Conservation (phyloP, 2,888 invertebrate species). For the Brachyptera putata region DNA sequence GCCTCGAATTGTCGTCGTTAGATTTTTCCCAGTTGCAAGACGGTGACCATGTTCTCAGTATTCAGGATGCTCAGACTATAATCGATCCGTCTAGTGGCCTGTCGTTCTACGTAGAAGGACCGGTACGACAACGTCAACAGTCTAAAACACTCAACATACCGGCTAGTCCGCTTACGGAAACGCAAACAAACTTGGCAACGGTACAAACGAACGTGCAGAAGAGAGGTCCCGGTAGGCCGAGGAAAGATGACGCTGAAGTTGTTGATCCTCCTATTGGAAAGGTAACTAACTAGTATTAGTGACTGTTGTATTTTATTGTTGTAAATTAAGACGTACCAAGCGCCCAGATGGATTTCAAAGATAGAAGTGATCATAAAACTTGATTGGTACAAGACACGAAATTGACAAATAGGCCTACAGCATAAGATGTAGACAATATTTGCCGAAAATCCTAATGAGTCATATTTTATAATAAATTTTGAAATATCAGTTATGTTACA, state of each 20-base stretch:
- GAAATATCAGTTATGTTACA: no score
- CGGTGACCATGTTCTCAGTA: conserved; percentile 5
- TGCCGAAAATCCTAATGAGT: no score
- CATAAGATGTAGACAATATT: no score
- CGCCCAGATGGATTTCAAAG: no score
- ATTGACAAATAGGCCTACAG: no score
- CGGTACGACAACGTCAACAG: neutral
- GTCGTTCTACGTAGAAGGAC: neutral
- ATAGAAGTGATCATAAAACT: neutral
- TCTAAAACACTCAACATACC: neutral
- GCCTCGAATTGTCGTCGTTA: conserved; percentile 24
- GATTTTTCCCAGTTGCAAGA: conserved; percentile 17
- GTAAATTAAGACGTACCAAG: neutral
- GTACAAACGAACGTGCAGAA: conserved; percentile 7
- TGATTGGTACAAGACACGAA: neutral
- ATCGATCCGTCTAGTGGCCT: neutral
- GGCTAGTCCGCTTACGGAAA: neutral
- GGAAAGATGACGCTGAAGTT: conserved; percentile 29
- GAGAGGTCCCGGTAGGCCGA: conserved; percentile 32
- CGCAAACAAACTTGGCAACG: neutral
- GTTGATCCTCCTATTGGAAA: conserved; percentile 34
- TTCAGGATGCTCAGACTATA: neutral
- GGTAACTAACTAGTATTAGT: conserved; percentile 23
- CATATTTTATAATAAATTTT: no score
- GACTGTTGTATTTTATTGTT: neutral